phyloP scores from a whole-genome alignment of 2,113 vertebrate genomes.

The Microcebus lehilahytsara region DNA sequence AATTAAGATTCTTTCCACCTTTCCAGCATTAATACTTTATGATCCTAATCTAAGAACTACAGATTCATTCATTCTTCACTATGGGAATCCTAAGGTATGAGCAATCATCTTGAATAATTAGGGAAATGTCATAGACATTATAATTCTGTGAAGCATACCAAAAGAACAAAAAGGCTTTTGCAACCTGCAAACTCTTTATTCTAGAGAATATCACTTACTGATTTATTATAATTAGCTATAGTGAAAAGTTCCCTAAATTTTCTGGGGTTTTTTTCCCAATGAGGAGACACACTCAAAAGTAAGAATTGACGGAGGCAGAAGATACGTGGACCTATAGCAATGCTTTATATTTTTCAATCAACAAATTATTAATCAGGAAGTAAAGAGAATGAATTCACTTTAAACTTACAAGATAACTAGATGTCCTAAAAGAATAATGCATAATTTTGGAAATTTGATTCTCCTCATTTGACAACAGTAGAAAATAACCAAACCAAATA shows the following conservation, averaged over 20 bases:
- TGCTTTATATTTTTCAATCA: not conserved
- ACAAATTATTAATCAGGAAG: not conserved
- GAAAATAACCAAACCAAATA: not conserved
- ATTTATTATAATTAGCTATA: not conserved
- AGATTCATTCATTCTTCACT: constrained; percentile 10
- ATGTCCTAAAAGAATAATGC: not conserved
- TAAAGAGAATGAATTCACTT: not conserved
- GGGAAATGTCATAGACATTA: not conserved
- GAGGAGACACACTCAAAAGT: not conserved
- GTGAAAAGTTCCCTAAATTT: not conserved
- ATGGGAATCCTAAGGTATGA: not conserved
- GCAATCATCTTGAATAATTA: constrained; percentile 29
- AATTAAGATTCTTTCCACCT: not conserved
- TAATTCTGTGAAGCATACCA: not conserved
- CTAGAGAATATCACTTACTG: not conserved
- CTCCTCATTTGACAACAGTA: not conserved
- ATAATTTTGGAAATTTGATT: not conserved
- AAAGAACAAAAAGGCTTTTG: not conserved
- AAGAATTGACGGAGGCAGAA: not conserved
- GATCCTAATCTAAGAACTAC: constrained; percentile 12
- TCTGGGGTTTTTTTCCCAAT: not conserved
- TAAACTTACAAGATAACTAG: not conserved
- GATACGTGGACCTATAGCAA: not conserved
- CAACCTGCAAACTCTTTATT: not conserved
- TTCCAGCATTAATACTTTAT: constrained; percentile 39